phyloP scores from a whole-genome alignment of 2,113 vertebrate genomes.

The Myanophis thanlyinensis region DNA sequence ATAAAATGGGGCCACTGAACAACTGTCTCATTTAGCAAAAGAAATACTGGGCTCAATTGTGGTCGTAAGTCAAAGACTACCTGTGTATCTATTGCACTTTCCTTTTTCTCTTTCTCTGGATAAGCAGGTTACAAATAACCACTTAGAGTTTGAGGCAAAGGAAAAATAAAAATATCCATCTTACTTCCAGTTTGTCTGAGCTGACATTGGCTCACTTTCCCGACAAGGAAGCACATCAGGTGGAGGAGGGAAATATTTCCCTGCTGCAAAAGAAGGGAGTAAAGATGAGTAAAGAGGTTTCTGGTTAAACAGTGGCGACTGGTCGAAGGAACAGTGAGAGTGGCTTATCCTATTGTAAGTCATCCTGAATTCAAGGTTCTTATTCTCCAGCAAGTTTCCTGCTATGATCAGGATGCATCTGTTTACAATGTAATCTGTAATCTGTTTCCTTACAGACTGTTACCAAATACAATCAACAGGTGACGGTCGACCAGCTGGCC shows the following conservation, averaged over 20 bases:
- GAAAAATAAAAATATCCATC: neutral
- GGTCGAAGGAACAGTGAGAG: too few relatives aligned
- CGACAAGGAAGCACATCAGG: neutral
- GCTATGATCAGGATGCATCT: neutral
- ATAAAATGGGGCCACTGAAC: neutral
- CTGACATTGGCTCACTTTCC: neutral
- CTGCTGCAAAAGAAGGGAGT: neutral
- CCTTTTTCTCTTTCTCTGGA: neutral
- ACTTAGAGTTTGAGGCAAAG: neutral
- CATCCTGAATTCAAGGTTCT: neutral
- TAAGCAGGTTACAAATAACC: neutral
- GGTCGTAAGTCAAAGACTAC: neutral
- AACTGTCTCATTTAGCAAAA: neutral
- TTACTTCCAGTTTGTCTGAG: conserved; percentile 50
- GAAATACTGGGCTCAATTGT: neutral
- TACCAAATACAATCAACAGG: neutral
- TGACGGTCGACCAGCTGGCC: neutral
- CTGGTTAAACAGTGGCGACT: neutral
- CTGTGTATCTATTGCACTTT: neutral
- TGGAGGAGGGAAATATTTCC: conserved; percentile 28
- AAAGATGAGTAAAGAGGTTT: neutral
- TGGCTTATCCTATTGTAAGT: neutral
- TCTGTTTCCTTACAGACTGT: neutral
- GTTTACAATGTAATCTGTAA: neutral
- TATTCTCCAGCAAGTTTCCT: neutral